These are phyloP conservation scores for Morphnarchus princeps DNA, from an alignment of 2,113 vertebrate genomes.

Conservation along the genomic window DNA sequence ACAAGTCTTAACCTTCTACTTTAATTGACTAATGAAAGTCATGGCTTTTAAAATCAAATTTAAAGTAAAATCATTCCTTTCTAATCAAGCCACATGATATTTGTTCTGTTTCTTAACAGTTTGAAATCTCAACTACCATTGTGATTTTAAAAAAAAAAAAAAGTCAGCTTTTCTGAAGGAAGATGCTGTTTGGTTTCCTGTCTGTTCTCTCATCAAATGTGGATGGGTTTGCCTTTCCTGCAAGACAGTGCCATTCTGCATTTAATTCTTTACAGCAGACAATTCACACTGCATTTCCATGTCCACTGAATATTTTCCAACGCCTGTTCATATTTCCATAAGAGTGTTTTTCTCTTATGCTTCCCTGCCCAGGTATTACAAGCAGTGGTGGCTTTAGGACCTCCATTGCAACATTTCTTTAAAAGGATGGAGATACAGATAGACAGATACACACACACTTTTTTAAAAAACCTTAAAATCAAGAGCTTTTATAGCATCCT, in stretches of 20 bases:
- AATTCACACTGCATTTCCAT: neutral
- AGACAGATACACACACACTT: neutral
- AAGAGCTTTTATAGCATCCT: neutral
- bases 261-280: neutral
- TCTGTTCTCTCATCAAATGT: neutral
- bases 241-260: neutral
- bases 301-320: neutral
- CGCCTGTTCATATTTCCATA: neutral
- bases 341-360: neutral
- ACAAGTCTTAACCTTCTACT: neutral
- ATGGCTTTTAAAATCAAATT: neutral
- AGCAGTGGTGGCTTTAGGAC: accelerated
- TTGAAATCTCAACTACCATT: neutral
- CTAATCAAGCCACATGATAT: neutral
- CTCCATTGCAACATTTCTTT: neutral
- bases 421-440: neutral
- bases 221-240: neutral
- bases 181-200: neutral
- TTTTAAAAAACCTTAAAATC: neutral
- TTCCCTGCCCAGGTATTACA: neutral
- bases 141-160: neutral
- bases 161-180: neutral
- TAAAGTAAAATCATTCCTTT: neutral
- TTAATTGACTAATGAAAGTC: neutral
- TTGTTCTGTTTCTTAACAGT: neutral